These are phyloP conservation scores for Exephanes ischioxanthus DNA, from an alignment of 2,888 invertebrate species.

Conservation along the genomic window DNA sequence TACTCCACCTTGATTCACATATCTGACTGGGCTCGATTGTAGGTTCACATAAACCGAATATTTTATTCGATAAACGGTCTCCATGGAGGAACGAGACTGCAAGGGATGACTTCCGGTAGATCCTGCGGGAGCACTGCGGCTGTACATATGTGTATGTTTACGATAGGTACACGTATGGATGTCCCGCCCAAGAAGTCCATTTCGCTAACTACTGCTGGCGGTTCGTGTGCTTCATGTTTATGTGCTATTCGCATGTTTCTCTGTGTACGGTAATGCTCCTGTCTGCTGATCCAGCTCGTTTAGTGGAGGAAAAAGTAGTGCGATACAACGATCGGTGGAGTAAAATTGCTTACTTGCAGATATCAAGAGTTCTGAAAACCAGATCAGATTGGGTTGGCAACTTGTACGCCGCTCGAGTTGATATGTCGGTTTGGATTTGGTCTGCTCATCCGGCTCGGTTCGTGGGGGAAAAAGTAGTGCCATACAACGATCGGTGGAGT, in stretches of 20 bases:
- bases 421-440: no score
- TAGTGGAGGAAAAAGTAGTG: neutral
- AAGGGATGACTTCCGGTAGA: conserved; percentile 43
- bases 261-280: conserved; percentile 10
- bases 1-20: conserved; percentile 67
- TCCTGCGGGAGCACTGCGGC: conserved; percentile 13
- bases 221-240: neutral
- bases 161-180: neutral
- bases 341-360: neutral
- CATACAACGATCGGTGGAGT: no score
- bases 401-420: no score
- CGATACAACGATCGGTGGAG: neutral
- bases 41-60: conserved; percentile 74
- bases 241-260: neutral
- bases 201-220: conserved; percentile 20
- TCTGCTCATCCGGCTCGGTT: neutral
- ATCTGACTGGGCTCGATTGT: conserved; percentile 67
- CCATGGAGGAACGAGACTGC: conserved; percentile 66
- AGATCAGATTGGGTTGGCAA: no score
- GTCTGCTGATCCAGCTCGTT: neutral
- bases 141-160: conserved; percentile 7
- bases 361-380: neutral
- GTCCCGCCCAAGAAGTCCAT: conserved; percentile 11
- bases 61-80: conserved; percentile 76
- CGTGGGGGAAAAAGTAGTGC: neutral